These are phyloP conservation scores for Nasonia vitripennis DNA, from an alignment of 1,140 invertebrate species.

Conservation along the genomic window DNA sequence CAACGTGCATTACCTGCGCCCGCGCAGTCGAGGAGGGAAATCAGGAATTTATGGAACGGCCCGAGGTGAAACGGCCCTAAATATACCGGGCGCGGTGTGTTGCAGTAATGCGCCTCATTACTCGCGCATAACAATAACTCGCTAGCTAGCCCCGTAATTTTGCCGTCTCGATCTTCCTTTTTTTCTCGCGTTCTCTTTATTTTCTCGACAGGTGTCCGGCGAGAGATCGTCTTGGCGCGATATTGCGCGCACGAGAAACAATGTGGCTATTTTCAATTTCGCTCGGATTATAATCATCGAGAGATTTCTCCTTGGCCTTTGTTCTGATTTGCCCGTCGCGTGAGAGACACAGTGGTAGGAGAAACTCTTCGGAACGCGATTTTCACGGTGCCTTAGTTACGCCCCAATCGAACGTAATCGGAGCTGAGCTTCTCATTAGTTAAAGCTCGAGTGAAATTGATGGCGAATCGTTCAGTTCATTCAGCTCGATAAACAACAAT, in stretches of 20 bases:
- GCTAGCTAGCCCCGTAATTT: slow-evolving; percentile 58
- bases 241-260: not conserved
- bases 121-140: slow-evolving; percentile 64
- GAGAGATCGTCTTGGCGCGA: not conserved
- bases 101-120: slow-evolving; percentile 68
- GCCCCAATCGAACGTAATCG: not conserved
- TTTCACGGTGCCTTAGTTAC: slow-evolving; percentile 5
- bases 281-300: not conserved
- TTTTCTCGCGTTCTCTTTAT: not conserved
- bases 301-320: not conserved
- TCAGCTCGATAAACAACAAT: not conserved
- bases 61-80: slow-evolving; percentile 60
- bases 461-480: not conserved
- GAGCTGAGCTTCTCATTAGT: slow-evolving; percentile 4
- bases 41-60: slow-evolving; percentile 66
- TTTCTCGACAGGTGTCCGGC: not conserved
- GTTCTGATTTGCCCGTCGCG: not conserved
- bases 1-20: slow-evolving; percentile 43
- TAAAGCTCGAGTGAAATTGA: not conserved
- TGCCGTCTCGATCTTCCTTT: slow-evolving; percentile 47
- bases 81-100: slow-evolving; percentile 60
- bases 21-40: slow-evolving; percentile 52
- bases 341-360: not conserved
- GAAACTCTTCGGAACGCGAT: not conserved
- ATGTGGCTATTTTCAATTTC: not conserved